Evolutionary conservation across 2,888 invertebrate genomes (phyloP), one percentile per base, ranked within the genome.

Genomic region (Onchidella celtica): DNA sequence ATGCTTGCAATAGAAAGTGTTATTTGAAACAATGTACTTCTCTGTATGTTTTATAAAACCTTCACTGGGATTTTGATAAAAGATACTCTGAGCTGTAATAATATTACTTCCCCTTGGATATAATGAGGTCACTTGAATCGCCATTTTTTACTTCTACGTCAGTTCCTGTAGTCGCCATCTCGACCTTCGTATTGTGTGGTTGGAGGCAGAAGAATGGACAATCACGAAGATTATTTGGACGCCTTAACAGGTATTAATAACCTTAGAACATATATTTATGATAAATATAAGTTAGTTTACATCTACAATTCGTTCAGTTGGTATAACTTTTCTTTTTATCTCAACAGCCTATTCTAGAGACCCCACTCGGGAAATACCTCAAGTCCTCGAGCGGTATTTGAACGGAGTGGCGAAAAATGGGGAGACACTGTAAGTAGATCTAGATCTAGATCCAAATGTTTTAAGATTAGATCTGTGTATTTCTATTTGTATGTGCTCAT

Each of bases 351-450:
- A 92, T 81, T 92, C 97, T 93, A 95, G 95, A 90, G 93, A 95
- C 93, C 95, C 95, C 88, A 95, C 95, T 21, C 96, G 96, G 93
- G 96, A 96, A 89, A 97, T 98, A 89, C 97, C 98, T 29, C 95
- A 96, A 85, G 96, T 97, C 91, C 94, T 98, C 83, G 97, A 98
- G 90, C 97, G 97, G 83, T 98, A 97, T 93, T 95, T 98, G 87
- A 95, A 95, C 87, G 96, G 96, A 94, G 97, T 98, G 87, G 98
- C 98, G 4, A 97, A 97, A 94, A 98, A 97, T 90, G 98, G 98
- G 86, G 97, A 98, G 94, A 97, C 97, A 57, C 95, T 98, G 86
- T 92, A 86, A 90, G 90, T 89, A 40, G n/a, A 47, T 21, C n/a
- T 34, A 1, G 57, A n/a, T n/a, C n/a, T n/a, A n/a, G n/a, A n/a